Evolutionary conservation across 2,797 vertebrate species (phyloP).

Genomic region (Glyptemys insculpta): DNA sequence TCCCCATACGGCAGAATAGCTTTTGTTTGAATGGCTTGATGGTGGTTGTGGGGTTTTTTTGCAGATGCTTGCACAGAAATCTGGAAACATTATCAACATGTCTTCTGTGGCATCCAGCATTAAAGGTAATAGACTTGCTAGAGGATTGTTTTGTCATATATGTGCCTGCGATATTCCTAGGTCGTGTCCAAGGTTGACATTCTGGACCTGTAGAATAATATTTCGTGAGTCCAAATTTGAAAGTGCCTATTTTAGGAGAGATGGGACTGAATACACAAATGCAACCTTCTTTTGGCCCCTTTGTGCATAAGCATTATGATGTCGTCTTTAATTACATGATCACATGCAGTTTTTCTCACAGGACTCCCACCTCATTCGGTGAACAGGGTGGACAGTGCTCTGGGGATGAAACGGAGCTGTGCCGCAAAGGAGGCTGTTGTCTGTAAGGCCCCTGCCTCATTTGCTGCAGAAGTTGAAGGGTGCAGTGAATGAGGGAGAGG

Average conservation of each 20-base stretch:
- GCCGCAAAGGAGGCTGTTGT: not conserved
- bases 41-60: not conserved
- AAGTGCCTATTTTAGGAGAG: not conserved
- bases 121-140: slow-evolving; percentile 86
- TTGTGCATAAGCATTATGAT: not conserved
- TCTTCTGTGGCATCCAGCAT: slow-evolving; percentile 95
- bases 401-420: not conserved
- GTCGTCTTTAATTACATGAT: not conserved
- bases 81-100: slow-evolving; percentile 97
- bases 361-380: not conserved
- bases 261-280: not conserved
- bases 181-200: not conserved
- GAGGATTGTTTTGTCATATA: not conserved
- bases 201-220: not conserved
- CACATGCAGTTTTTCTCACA: not conserved
- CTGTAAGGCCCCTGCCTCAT: not conserved
- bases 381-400: too few relatives aligned
- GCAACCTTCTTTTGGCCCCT: not conserved
- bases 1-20: not conserved
- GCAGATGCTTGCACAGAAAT: slow-evolving; percentile 94
- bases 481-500: not conserved
- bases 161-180: not conserved
- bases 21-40: not conserved
- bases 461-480: not conserved
- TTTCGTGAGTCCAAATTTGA: not conserved